phyloP scores from a whole-genome alignment of 2,888 invertebrate species.

The Acronicta alni region DNA sequence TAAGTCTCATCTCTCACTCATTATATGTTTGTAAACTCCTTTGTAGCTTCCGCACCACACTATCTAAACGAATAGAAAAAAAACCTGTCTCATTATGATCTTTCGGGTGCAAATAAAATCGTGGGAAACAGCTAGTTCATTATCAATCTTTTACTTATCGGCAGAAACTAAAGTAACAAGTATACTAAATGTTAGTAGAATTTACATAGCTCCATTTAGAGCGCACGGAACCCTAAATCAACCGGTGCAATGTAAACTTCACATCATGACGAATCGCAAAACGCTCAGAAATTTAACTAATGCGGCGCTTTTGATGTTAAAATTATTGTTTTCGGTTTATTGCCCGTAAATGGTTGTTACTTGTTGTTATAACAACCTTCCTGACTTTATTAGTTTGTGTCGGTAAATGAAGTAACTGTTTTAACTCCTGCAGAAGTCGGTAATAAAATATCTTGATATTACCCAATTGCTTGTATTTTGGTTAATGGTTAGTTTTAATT shows the following conservation, averaged over 20 bases:
- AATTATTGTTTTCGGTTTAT: conserved; percentile 70
- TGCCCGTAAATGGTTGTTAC: conserved; percentile 63
- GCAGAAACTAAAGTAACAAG: background rate
- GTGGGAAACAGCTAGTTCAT: too few species aligned
- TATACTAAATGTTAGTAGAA: background rate
- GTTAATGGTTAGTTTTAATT: too few species aligned
- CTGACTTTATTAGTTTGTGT: conserved; percentile 51
- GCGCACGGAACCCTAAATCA: conserved; percentile 40
- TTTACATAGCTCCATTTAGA: background rate
- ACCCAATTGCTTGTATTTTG: too few species aligned
- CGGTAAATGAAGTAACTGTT: conserved; percentile 53
- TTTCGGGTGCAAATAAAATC: too few species aligned
- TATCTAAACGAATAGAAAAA: too few species aligned
- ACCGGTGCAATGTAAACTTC: conserved; percentile 54
- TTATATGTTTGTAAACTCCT: too few species aligned
- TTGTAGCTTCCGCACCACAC: too few species aligned
- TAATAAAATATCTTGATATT: conserved; percentile 22
- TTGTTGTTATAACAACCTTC: conserved; percentile 55
- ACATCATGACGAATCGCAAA: conserved; percentile 58
- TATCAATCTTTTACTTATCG: too few species aligned
- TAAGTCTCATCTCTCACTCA: too few species aligned
- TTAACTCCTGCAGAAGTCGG: conserved; percentile 42
- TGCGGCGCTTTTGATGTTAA: conserved; percentile 68
- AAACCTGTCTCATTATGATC: too few species aligned
- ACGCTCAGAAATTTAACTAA: conserved; percentile 46